These are phyloP conservation scores for Orthonevra nobilis DNA, from an alignment of 2,888 invertebrate genomes.

Conservation along the genomic window DNA sequence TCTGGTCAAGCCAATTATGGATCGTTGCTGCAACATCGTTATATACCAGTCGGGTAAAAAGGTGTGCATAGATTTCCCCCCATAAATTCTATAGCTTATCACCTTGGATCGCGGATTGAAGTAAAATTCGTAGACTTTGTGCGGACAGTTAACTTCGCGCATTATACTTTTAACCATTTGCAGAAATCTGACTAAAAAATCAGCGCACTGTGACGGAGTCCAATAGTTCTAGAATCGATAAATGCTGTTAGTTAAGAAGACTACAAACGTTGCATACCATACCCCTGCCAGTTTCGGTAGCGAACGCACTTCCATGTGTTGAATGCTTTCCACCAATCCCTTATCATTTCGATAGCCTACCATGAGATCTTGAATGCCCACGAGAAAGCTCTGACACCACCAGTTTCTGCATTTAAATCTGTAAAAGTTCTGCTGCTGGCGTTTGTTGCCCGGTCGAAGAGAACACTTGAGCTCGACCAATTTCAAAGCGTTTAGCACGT, in stretches of 20 bases:
- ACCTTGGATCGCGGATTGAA: slow-evolving; percentile 71
- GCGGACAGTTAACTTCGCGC: slow-evolving; percentile 73
- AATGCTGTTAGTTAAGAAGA: background rate
- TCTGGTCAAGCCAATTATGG: slow-evolving; percentile 5
- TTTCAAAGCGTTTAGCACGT: slow-evolving; percentile 76
- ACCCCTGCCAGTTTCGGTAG: slow-evolving; percentile 74
- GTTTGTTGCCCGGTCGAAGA: slow-evolving; percentile 81
- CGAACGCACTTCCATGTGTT: slow-evolving; percentile 81
- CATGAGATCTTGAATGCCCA: slow-evolving; percentile 85
- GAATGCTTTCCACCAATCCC: slow-evolving; percentile 84
- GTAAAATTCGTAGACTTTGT: slow-evolving; percentile 74
- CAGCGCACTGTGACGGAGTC: slow-evolving; percentile 84
- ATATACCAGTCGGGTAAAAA: slow-evolving; percentile 76
- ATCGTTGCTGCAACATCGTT: slow-evolving; percentile 38
- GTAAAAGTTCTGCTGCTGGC: slow-evolving; percentile 83
- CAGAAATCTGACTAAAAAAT: slow-evolving; percentile 85
- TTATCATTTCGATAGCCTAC: slow-evolving; percentile 87
- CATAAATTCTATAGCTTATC: slow-evolving; percentile 69
- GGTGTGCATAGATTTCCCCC: slow-evolving; percentile 71
- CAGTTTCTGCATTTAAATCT: slow-evolving; percentile 83
- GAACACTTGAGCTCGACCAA: slow-evolving; percentile 88
- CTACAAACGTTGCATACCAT: background rate
- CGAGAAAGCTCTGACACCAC: slow-evolving; percentile 90
- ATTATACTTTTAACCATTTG: slow-evolving; percentile 81
- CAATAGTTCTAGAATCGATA: slow-evolving; percentile 81